Evolutionary conservation across 2,888 invertebrate genomes (phyloP).

Genomic region (Tachina lurida): DNA sequence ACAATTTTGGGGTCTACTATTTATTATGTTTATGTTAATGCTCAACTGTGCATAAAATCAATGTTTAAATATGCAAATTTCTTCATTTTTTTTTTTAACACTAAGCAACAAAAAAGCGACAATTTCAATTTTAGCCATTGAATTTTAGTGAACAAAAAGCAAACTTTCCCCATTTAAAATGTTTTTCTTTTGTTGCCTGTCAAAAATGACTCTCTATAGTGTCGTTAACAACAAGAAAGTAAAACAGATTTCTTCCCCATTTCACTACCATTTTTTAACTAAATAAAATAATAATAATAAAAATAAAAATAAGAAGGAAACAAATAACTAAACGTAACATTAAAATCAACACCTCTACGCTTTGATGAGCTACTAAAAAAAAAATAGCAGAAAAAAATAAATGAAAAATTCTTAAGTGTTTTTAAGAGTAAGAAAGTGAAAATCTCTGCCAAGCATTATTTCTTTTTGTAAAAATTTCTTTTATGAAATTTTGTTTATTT

Average conservation of each 20-base stretch:
- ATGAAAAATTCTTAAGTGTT: slow-evolving; percentile 31
- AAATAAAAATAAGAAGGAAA: slow-evolving; percentile 68
- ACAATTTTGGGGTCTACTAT: slow-evolving; percentile 52
- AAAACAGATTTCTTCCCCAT: slow-evolving; percentile 52
- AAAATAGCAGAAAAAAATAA: slow-evolving; percentile 12
- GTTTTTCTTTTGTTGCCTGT: slow-evolving; percentile 63
- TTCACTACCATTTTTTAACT: slow-evolving; percentile 31
- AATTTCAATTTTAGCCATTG: slow-evolving; percentile 78
- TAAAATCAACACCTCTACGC: slow-evolving; percentile 68
- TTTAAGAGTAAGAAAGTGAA: slow-evolving; percentile 3
- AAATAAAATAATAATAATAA: slow-evolving; percentile 62
- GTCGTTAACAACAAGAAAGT: slow-evolving; percentile 77
- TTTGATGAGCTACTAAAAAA: slow-evolving; percentile 47
- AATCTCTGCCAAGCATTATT: not conserved
- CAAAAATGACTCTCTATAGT: slow-evolving; percentile 78
- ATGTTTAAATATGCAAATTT: slow-evolving; percentile 80
- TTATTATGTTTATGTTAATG: slow-evolving; percentile 76
- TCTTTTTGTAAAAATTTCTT: slow-evolving; percentile 10
- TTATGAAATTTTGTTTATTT: slow-evolving; percentile 8
- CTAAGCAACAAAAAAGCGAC: slow-evolving; percentile 73
- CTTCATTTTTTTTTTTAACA: slow-evolving; percentile 72
- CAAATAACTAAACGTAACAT: slow-evolving; percentile 68
- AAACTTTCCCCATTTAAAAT: slow-evolving; percentile 60
- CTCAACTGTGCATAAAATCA: slow-evolving; percentile 73
- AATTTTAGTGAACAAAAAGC: slow-evolving; percentile 24